Base-by-base conservation (phyloP, 2,888 invertebrate species). In the Pseudococcus viburni region DNA sequence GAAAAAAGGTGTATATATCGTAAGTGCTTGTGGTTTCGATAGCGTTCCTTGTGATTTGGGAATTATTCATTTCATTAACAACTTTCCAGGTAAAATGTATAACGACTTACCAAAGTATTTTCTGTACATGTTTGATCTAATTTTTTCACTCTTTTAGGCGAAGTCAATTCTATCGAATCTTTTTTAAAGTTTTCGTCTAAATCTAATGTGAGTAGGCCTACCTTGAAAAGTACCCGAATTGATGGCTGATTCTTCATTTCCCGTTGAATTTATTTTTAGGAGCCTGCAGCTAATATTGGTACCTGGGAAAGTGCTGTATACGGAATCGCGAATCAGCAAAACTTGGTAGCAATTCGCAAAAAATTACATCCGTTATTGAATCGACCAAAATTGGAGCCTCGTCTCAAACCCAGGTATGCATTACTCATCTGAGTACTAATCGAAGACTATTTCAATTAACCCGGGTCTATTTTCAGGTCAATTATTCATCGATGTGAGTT, bases 11-110 rank as follows among this genome's bases (percentile, higher is more conserved):
- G 94, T 97, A 5, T 98, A 96, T 92, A 93, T 99, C 11, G 92
- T 99, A 48, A 97, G 96, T 90, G 96, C 98, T 1, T 98, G 98
- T 92, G 99, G 99, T 48, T 96, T 97, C 91, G 99, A 99, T 92
- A 96, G 96, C 91, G 95, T 99, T 90, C 98, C 98, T n/a, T 94
- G 94, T 84, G 99, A 99, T 91, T 92, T 98, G 92, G 98, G 99
- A 0, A 92, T 96, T 0, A 92, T 95, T 19, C 97, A 94, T 91
- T 92, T 96, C 64, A 94, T 96, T 91, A 92, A 96, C 90, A 94
- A 96, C 90, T 97, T 97, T 91, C 93, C 93, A 89, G 97, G 96
- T 92, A 86, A 85, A n/a, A 17, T 19, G 1, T 51, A 55, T 8
- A 12, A 11, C 48, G 48, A 51, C 15, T 11, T 11, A 51, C 9